Evolutionary conservation across 2,797 vertebrate species (phyloP), one percentile per base, ranked within the genome.

Genomic region (Moxostoma hubbsi): DNA sequence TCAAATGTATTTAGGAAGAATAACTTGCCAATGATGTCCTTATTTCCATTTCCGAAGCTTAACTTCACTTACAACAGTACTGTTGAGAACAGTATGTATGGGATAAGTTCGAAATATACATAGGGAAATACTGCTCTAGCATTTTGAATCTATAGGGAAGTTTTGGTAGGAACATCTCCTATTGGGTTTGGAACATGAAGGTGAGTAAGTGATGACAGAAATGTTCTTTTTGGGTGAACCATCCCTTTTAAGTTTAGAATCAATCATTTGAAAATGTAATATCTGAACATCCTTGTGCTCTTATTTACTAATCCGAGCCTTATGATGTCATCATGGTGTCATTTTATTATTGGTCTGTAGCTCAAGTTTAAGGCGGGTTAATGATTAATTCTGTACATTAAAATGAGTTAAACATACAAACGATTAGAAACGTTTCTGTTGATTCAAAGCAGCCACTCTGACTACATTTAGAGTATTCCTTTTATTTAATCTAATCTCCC

Each of bases 1-100:
- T 61, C 54, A 69, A 62, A 77, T 2, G 2, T 49, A 77, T 77
- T 61, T 65, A 64, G 63, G 15, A 57, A 4, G 10, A 55, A 75
- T 64, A 1, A 47, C 16, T 57, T 45, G 63, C 24, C 16, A 54
- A 64, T 64, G 5, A 74, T 64, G 9, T 7, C 10, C 10, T 45
- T 63, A 9, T 63, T 74, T 64, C 10, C 49, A 45, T 16, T 45
- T 53, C 18, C 8, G 51, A 12, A 7, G 46, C 12, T 62, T 62
- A 36, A 15, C 15, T 9, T n/a, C 15, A 15, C 18, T 43, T 55
- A 7, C 36, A 54, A 45, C 13, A 15, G 65, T 55, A 53, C 36
- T 70, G 36, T 36, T 36, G 36, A 36, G 36, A 36, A 36, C 36
- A 15, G 46, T 13, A 2, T 36, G 15, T 0, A 45, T 10, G 13